Conservation (phyloP, 2,797 vertebrate species). For the Tenualosa thibaudeaui region DNA sequence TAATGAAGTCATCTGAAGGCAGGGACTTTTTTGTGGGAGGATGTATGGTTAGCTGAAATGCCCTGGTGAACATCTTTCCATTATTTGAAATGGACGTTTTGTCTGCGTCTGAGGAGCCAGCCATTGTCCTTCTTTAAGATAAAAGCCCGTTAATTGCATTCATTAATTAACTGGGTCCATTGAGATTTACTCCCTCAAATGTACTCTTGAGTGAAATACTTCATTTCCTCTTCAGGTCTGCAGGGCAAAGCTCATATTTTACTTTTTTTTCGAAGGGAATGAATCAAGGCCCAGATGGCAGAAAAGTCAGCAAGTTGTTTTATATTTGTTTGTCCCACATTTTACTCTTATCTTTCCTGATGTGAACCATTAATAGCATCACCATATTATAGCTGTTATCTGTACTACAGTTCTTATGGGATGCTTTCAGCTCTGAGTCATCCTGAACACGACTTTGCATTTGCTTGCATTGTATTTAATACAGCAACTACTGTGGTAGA, state of each 20-base stretch:
- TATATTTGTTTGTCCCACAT: background rate
- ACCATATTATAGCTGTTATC: no score
- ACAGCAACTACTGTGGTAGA: no score
- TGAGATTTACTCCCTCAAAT: conserved; percentile 52
- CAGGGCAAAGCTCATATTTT: background rate
- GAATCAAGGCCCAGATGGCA: background rate
- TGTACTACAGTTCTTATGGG: no score
- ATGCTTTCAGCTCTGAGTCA: no score
- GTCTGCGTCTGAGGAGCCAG: conserved; percentile 46
- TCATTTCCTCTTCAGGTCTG: conserved; percentile 44
- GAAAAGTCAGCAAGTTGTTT: background rate
- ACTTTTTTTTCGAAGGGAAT: background rate
- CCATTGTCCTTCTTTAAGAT: conserved; percentile 59
- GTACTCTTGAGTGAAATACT: conserved; percentile 49
- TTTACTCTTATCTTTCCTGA: background rate
- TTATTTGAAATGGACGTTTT: conserved; percentile 55
- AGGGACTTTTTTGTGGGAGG: conserved; percentile 41
- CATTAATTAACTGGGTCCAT: conserved; percentile 61
- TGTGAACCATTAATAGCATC: background rate
- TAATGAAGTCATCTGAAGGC: conserved; percentile 49
- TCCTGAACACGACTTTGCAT: background rate
- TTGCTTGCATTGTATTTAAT: background rate
- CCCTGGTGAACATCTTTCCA: conserved; percentile 45
- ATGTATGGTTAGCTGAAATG: conserved; percentile 52
- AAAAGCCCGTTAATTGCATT: conserved; percentile 59